Percentiles rank a stretch among this genome's conserved stretches.
Evolutionary conservation across 2,113 vertebrate genomes (phyloP).

Genomic region (Prolemur simus): DNA sequence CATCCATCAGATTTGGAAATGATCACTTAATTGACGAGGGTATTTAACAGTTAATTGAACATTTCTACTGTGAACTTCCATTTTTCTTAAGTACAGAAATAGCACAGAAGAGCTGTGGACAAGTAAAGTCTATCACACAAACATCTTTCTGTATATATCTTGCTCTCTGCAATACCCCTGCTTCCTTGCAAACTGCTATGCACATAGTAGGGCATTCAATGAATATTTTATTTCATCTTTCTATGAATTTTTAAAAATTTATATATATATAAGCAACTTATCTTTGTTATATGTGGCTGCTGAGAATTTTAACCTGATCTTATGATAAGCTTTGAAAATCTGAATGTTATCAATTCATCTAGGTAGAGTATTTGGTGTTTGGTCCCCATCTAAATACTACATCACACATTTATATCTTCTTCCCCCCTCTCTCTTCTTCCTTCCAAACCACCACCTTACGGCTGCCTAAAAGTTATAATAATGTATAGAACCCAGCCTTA

Average conservation of each 20-base stretch:
- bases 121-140: conserved; percentile 55
- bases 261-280: not conserved
- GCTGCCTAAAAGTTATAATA: conserved; percentile 1
- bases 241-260: conserved; percentile 47
- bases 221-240: conserved; percentile 7
- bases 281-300: conserved; percentile 11
- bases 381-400: not conserved
- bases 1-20: conserved; percentile 98
- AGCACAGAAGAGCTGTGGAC: conserved; percentile 69
- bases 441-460: not conserved
- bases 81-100: conserved; percentile 86
- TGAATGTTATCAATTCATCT: not conserved
- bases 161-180: conserved; percentile 41
- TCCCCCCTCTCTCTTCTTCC: not conserved
- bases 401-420: not conserved
- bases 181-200: not conserved
- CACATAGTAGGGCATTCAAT: not conserved
- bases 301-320: not conserved
- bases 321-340: conserved; percentile 19
- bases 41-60: conserved; percentile 97
- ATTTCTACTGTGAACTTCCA: conserved; percentile 89
- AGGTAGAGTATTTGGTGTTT: not conserved
- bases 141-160: not conserved
- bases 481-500: not conserved
- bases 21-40: conserved; percentile 92